Base-by-base conservation (phyloP, 2,888 invertebrate species). In the Macrophya annulata region DNA sequence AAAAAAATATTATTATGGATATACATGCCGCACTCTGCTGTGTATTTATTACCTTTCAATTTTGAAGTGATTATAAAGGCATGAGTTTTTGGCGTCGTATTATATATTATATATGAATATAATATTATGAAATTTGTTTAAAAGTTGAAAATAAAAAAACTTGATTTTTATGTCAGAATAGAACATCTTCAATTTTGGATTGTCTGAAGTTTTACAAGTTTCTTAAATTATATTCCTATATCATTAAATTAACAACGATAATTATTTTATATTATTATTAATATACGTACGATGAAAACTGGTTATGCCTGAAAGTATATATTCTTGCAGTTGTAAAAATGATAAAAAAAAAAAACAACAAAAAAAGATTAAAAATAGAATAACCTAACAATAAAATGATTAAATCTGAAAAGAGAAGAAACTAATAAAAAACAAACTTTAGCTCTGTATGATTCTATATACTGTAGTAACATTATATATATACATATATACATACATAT, bases 291-390 rank as follows among this genome's bases (percentile, higher is more conserved):
- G 31, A 68, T 37, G 15, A 37, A 25, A 31, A 31, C 12, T 68
- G 25, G 37, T 37, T 31, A 68, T 31, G 31, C 68, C 68, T 68
- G 68, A 68, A 68, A 68, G 68, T 68, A 68, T 68, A 68, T 25
- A 25, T n/a, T n/a, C n/a, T n/a, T n/a, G 55, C 55, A n/a, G 55
- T 55, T n/a, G 55, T n/a, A n/a, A n/a, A 17, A 51, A 4, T 6
- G 6, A 9, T 0, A 43, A 9, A 43, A 4, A 43, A 43, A 43
- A 9, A 43, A 43, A 43, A 43, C 0, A 43, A 43, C 0, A 43
- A 43, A 43, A 43, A 43, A 43, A 43, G 9, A 43, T 6, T 9
- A 55, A 55, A n/a, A n/a, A 55, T 71, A 40, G 4, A 71, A 40
- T 71, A n/a, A 62, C 25, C 3, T 25, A 62, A 62, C 25, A 25